Evolutionary conservation across 2,797 vertebrate genomes (phyloP), one percentile per base, ranked within the genome.

Genomic region (Amblyopsis hoosieri): DNA sequence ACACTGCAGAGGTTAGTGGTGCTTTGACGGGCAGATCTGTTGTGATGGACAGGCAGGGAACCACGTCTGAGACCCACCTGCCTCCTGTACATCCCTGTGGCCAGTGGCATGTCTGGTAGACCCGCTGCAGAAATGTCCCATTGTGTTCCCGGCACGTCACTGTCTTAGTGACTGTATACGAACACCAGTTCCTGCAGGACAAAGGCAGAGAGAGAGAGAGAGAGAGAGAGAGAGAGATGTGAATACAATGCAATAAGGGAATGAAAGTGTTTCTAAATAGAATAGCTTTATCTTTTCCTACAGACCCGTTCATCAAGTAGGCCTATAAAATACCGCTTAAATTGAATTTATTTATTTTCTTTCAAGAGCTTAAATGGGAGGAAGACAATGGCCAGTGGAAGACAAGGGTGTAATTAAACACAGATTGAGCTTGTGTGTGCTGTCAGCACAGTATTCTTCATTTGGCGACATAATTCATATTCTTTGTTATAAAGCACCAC

Each of bases 101-200:
- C 97, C 96, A 99, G 63, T 94, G 95, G 82, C 97, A 99, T 6
- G 91, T 93, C 88, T 96, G 97, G 80, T 97, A 96, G 2, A 98
- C 94, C 4, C 95, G 87, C 86, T 98, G 97, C 54, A 98, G 92
- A 67, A 93, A 85, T 1, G 96, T 98, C 66, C 97, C 97, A 2
- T 99, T 99, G 81, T 97, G 97, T 52, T 97, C 87, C 23, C 96
- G 96, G 90, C 97, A 98, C 0, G 95, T 96, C 79, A 97, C 89
- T 0, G 93, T 96, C 75, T 94, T 93, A 4, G 94, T 96, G 72
- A 95, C 93, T 0, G 93, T 92, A 9, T 97, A 95, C 0, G 96
- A 94, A 88, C 97, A 98, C 97, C 97, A 99, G 84, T 96, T 98
- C 85, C 97, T 98, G 89, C n/a, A 78, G 85, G 63, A 17, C 53